phyloP scores from a whole-genome alignment of 2,888 invertebrate genomes.

The Drosophila ustulata region DNA sequence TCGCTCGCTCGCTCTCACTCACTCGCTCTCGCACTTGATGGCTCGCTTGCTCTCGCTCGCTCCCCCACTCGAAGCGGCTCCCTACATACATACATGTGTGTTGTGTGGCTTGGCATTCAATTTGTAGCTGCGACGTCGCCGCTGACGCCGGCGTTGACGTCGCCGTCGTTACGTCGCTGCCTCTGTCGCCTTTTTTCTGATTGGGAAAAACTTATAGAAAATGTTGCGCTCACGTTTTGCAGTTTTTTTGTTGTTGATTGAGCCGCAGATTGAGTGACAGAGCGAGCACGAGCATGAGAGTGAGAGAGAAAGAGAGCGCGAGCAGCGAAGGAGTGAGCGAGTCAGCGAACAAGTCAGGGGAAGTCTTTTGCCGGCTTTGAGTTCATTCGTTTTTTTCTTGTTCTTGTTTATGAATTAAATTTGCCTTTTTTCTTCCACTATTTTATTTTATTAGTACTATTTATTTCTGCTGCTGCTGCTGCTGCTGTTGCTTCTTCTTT shows the following conservation, averaged over 20 bases:
- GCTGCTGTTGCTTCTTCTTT: neutral
- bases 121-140: slow-evolving; percentile 51
- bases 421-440: slow-evolving; percentile 14
- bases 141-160: slow-evolving; percentile 22
- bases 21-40: neutral
- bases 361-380: slow-evolving; percentile 43
- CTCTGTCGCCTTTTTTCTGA: slow-evolving; percentile 72
- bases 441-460: slow-evolving; percentile 23
- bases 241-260: slow-evolving; percentile 56
- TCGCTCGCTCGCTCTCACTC: neutral
- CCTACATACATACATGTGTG: slow-evolving; percentile 18
- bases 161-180: slow-evolving; percentile 24
- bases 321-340: slow-evolving; percentile 10
- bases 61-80: slow-evolving; percentile 4
- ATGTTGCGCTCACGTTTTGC: slow-evolving; percentile 57
- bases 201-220: slow-evolving; percentile 80
- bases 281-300: neutral
- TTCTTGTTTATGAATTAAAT: slow-evolving; percentile 53
- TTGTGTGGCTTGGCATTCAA: slow-evolving; percentile 59
- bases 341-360: slow-evolving; percentile 22
- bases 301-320: slow-evolving; percentile 10
- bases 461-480: slow-evolving; percentile 13
- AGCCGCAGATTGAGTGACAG: slow-evolving; percentile 72
- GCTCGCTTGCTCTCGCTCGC: slow-evolving; percentile 31
- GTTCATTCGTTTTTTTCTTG: slow-evolving; percentile 25